These are phyloP conservation scores for Ennomos quercinarius DNA, from an alignment of 2,888 invertebrate species.

Conservation along the genomic window DNA sequence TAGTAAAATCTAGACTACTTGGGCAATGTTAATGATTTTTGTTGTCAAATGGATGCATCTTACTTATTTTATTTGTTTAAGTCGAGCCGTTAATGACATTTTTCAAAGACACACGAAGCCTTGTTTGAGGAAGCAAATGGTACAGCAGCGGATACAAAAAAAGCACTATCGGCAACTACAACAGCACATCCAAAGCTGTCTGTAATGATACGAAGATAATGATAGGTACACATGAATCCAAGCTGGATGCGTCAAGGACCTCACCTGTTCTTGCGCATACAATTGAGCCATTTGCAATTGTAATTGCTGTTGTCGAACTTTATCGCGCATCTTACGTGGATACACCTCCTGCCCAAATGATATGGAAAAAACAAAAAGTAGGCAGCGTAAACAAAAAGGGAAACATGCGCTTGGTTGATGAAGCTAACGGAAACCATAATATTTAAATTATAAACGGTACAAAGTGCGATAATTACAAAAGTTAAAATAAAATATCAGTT, in stretches of 20 bases:
- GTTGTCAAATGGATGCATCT: slow-evolving; percentile 29
- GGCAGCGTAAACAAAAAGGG: slow-evolving; percentile 83
- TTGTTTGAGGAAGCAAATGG: slow-evolving; percentile 58
- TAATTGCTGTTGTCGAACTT: slow-evolving; percentile 89
- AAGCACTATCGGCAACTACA: slow-evolving; percentile 75
- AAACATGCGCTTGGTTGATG: slow-evolving; percentile 72
- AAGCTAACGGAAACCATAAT: slow-evolving; percentile 56
- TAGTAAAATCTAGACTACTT: slow-evolving; percentile 18
- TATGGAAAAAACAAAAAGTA: slow-evolving; percentile 85
- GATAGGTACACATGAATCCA: slow-evolving; percentile 61
- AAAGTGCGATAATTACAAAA: slow-evolving; percentile 58
- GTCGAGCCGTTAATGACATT: slow-evolving; percentile 17
- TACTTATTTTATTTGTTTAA: slow-evolving; percentile 6
- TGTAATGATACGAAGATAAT: slow-evolving; percentile 53
- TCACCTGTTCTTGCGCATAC: slow-evolving; percentile 84
- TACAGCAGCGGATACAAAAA: slow-evolving; percentile 62
- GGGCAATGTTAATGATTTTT: slow-evolving; percentile 15
- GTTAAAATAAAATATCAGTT: slow-evolving; percentile 59
- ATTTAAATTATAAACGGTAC: slow-evolving; percentile 56
- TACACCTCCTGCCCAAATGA: slow-evolving; percentile 90
- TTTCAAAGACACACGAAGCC: slow-evolving; percentile 49
- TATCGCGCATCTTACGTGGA: slow-evolving; percentile 93
- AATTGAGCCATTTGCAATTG: slow-evolving; percentile 86
- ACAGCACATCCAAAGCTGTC: slow-evolving; percentile 84
- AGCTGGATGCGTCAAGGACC: slow-evolving; percentile 80